Percentiles rank a stretch among this genome's conserved stretches.
Evolutionary conservation across 2,888 invertebrate species (phyloP).

Genomic region (Pilophorus perplexus): DNA sequence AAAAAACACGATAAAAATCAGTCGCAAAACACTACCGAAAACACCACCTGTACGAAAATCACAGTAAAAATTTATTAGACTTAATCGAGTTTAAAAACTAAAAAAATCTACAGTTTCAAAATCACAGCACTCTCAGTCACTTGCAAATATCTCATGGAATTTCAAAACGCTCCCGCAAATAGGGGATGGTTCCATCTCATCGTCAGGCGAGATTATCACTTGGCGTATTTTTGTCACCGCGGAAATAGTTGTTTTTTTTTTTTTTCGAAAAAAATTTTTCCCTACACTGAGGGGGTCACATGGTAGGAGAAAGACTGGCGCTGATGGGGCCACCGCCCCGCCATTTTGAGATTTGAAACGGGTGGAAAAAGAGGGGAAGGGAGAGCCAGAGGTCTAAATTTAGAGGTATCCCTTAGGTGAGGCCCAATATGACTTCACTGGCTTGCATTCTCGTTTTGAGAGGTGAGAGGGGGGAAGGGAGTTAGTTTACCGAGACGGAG

Average conservation of each 20-base stretch:
- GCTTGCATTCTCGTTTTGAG: too few species aligned
- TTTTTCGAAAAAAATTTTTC: too few species aligned
- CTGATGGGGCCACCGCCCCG: neutral
- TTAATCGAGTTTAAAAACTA: neutral
- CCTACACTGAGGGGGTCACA: conserved; percentile 23
- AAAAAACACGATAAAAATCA: neutral
- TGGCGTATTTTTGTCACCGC: too few species aligned
- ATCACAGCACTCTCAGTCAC: conserved; percentile 20
- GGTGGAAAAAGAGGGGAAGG: neutral
- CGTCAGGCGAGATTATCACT: too few species aligned
- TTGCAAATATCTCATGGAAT: conserved; percentile 3
- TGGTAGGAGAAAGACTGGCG: conserved; percentile 16
- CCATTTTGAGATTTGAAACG: neutral
- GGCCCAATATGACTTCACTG: too few species aligned
- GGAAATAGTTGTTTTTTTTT: too few species aligned
- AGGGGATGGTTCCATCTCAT: too few species aligned
- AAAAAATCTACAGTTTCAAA: neutral
- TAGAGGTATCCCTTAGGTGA: conserved; percentile 23
- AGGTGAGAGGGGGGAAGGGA: too few species aligned
- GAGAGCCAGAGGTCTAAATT: neutral
- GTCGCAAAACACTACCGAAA: neutral
- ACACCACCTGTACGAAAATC: too few species aligned
- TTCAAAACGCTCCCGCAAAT: too few species aligned
- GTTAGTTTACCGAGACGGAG: too few species aligned
- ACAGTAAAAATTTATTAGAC: neutral